Evolutionary conservation across 2,888 invertebrate species (phyloP).

Genomic region (Cheilosia urbana): DNA sequence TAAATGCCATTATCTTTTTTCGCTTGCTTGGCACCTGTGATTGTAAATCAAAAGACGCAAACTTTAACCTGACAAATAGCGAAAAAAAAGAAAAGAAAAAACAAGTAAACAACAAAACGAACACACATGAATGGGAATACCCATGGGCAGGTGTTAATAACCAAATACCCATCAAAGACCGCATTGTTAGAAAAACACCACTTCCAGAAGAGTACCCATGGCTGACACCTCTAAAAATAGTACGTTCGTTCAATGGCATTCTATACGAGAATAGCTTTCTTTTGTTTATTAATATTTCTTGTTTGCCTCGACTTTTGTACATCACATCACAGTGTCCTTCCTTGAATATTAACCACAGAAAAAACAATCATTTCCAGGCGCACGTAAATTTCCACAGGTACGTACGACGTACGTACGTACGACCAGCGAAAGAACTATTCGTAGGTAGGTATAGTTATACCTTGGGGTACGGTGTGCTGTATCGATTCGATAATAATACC

Average conservation of each 20-base stretch:
- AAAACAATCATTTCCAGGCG: constrained; percentile 24
- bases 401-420: background rate
- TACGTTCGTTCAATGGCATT: constrained; percentile 3
- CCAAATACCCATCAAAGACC: constrained; percentile 2
- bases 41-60: too few relatives aligned
- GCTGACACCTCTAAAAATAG: constrained; percentile 10
- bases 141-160: constrained; percentile 2
- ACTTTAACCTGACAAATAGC: too few relatives aligned
- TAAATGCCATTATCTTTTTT: too few relatives aligned
- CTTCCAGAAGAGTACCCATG: constrained; percentile 17
- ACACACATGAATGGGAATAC: background rate
- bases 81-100: too few relatives aligned
- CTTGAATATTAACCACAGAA: constrained; percentile 68
- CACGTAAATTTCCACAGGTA: constrained; percentile 25
- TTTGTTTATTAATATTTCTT: constrained; percentile 54
- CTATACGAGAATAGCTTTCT: constrained; percentile 8
- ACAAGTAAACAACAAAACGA: background rate
- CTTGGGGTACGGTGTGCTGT: constrained; percentile 2
- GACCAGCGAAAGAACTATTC: constrained; percentile 5
- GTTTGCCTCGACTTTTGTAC: constrained; percentile 17
- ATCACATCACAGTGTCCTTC: constrained; percentile 44
- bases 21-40: too few relatives aligned
- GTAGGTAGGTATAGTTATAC: background rate
- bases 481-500: constrained; percentile 58
- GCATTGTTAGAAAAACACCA: constrained; percentile 9